A percentile compares a stretch with the other conserved stretches of the same genome.
These are phyloP conservation scores for Aldrovandia affinis DNA, from an alignment of 2,797 vertebrate genomes.

Conservation along the genomic window DNA sequence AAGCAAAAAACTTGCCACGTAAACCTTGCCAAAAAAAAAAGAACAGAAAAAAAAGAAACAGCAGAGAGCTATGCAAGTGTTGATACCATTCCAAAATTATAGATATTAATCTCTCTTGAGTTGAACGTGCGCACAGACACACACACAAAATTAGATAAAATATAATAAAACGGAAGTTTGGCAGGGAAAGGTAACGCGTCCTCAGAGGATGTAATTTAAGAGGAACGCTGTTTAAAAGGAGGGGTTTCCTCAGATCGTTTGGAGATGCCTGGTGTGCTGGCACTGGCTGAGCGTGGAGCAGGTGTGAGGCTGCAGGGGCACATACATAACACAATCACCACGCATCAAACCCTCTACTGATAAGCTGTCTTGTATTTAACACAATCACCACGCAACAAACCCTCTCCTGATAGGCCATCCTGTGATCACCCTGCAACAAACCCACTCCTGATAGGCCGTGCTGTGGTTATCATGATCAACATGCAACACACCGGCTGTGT, in stretches of 20 bases:
- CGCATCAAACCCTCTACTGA: background rate
- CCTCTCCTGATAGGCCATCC: background rate
- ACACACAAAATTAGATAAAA: slow-evolving; percentile 25
- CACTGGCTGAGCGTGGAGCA: slow-evolving; percentile 47
- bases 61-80: background rate
- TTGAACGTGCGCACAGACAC: background rate
- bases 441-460: background rate
- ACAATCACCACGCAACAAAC: background rate
- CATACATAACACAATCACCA: background rate
- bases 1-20: background rate
- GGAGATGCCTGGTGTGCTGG: slow-evolving; percentile 33
- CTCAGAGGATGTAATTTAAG: slow-evolving; percentile 30
- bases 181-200: slow-evolving; percentile 38
- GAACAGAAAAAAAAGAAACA: background rate
- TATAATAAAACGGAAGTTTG: slow-evolving; percentile 41
- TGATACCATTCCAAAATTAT: background rate
- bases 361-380: background rate
- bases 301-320: slow-evolving; percentile 51
- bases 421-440: background rate
- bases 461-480: too few relatives aligned
- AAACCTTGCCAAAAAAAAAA: background rate
- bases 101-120: background rate
- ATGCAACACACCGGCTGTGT: too few relatives aligned
- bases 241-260: background rate
- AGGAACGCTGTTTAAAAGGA: background rate